Percentiles rank a stretch among this genome's conserved stretches.
phyloP scores from a whole-genome alignment of 2,113 vertebrate species.

The Recurvirostra avosetta region DNA sequence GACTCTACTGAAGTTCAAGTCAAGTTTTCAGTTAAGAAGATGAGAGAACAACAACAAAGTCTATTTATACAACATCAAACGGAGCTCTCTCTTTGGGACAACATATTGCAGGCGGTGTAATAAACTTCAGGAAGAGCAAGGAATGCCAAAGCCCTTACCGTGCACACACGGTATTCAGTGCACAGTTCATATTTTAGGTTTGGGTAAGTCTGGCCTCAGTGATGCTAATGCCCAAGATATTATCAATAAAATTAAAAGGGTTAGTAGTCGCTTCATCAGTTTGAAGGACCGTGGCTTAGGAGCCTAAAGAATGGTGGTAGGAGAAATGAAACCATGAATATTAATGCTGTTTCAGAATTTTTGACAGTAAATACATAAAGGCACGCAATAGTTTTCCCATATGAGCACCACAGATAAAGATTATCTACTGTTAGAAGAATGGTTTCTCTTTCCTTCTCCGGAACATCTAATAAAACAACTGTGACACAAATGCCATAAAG shows the following conservation, averaged over 20 bases:
- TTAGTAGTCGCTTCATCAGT: neutral
- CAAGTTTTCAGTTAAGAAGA: constrained; percentile 17
- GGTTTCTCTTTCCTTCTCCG: neutral
- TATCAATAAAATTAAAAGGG: neutral
- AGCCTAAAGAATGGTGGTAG: neutral
- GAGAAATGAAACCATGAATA: neutral
- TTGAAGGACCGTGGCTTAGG: neutral
- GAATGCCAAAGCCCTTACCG: neutral
- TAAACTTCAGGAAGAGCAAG: neutral
- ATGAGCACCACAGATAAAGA: neutral
- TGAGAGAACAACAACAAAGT: neutral
- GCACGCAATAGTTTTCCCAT: neutral
- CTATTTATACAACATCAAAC: neutral
- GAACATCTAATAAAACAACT: neutral
- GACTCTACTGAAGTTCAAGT: neutral
- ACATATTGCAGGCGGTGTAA: neutral
- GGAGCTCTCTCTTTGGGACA: neutral
- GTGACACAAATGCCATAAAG: neutral
- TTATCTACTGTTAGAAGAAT: neutral
- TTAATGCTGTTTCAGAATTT: neutral
- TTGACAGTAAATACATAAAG: neutral
- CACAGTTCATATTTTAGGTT: neutral
- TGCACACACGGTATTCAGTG: neutral
- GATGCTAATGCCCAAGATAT: neutral
- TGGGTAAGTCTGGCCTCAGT: neutral